Evolutionary conservation across 2,113 vertebrate genomes (phyloP).

Genomic region (Pitta sordida): DNA sequence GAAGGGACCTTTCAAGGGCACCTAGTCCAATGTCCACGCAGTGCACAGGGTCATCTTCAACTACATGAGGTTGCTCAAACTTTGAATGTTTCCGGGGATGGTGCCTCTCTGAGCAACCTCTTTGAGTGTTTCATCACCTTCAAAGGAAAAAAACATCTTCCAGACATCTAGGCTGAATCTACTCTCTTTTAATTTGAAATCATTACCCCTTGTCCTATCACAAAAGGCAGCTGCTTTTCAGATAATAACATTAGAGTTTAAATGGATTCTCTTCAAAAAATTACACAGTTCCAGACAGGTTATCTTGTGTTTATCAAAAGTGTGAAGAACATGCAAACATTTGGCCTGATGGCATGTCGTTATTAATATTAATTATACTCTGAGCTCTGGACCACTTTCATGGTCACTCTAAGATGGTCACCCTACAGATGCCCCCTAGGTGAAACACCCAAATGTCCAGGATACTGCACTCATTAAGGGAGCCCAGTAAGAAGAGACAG

Average conservation of each 20-base stretch:
- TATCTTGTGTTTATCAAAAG: neutral
- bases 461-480: neutral
- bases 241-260: neutral
- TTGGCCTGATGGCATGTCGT: neutral
- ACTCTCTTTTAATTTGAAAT: neutral
- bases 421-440: neutral
- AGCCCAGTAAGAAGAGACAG: neutral
- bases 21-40: neutral
- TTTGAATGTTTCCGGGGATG: neutral
- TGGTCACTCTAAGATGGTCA: too few species aligned
- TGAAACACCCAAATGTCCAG: neutral
- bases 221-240: neutral
- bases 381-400: neutral
- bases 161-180: neutral
- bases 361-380: neutral
- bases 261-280: neutral
- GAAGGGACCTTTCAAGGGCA: neutral
- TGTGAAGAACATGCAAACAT: neutral
- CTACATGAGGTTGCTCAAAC: neutral
- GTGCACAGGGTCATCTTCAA: neutral
- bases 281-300: neutral
- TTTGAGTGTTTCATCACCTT: neutral
- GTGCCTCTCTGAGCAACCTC: neutral
- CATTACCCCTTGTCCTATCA: neutral
- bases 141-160: rapidly evolving